Conservation (phyloP, 2,113 vertebrate species). For the Lophochroa leadbeateri region DNA sequence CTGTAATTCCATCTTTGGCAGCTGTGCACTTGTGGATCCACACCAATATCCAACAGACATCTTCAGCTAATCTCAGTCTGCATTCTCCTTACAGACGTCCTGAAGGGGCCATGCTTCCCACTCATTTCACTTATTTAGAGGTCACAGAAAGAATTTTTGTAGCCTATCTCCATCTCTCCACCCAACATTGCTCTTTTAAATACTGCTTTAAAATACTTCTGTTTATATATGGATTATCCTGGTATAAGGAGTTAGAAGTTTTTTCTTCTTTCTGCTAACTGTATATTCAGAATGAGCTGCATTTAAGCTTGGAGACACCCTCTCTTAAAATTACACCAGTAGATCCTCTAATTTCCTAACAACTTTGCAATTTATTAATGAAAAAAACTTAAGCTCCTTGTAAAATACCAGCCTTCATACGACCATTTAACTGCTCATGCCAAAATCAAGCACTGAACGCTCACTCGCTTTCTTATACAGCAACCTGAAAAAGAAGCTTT, state of each 20-base stretch:
- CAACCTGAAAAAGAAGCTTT: background rate
- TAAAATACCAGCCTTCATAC: background rate
- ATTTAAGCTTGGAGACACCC: background rate
- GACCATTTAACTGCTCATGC: background rate
- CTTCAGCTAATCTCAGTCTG: constrained; percentile 48
- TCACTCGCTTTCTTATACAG: background rate
- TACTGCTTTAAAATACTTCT: background rate
- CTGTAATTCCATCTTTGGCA: constrained; percentile 41
- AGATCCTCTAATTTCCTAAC: background rate
- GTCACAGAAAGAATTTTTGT: constrained; percentile 32
- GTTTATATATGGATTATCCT: background rate
- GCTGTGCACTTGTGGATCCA: constrained; percentile 11
- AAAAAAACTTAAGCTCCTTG: background rate
- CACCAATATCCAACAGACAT: constrained; percentile 1
- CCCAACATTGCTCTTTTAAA: background rate
- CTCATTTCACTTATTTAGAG: constrained; percentile 39
- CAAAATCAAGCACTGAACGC: background rate
- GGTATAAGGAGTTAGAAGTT: background rate
- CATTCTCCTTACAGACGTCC: background rate
- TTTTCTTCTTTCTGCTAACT: background rate
- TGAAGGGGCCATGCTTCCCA: background rate
- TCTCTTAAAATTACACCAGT: background rate
- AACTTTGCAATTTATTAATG: background rate
- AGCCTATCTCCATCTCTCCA: background rate
- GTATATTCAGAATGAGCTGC: background rate